These are phyloP conservation scores for Dilophus febrilis DNA, from an alignment of 2,888 invertebrate genomes.

Conservation along the genomic window DNA sequence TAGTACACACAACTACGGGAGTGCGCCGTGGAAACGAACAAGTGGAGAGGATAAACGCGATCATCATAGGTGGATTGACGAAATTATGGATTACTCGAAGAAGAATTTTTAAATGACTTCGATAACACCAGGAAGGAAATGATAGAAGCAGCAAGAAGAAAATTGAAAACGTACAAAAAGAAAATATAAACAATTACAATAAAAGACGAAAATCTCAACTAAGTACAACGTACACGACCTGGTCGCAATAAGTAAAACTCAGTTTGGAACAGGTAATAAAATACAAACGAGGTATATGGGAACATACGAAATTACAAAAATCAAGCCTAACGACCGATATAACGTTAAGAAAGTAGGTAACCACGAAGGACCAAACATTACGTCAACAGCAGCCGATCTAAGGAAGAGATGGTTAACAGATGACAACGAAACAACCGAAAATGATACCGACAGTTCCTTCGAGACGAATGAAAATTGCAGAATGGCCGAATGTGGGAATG, in stretches of 20 bases:
- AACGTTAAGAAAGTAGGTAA: neutral
- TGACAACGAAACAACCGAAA: too few relatives aligned
- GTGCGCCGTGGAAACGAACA: slow-evolving; percentile 23
- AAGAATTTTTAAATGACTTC: neutral
- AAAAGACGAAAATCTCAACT: neutral
- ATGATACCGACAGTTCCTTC: too few relatives aligned
- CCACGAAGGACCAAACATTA: too few relatives aligned
- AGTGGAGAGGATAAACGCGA: slow-evolving; percentile 19
- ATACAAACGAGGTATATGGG: neutral
- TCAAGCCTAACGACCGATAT: neutral
- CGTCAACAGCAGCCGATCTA: too few relatives aligned
- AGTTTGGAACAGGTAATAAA: neutral
- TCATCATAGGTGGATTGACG: slow-evolving; percentile 18
- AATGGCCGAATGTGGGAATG: too few relatives aligned
- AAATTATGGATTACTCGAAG: slow-evolving; percentile 14
- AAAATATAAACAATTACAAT: neutral
- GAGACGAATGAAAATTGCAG: too few relatives aligned
- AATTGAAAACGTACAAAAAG: neutral
- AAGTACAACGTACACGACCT: neutral
- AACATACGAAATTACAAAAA: neutral
- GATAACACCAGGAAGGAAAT: neutral
- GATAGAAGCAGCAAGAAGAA: neutral
- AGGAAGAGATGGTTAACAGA: too few relatives aligned
- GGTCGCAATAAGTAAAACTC: neutral
- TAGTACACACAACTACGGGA: slow-evolving; percentile 15